These are phyloP conservation scores for Lepus townsendii DNA, from an alignment of 2,797 vertebrate genomes.

Conservation along the genomic window DNA sequence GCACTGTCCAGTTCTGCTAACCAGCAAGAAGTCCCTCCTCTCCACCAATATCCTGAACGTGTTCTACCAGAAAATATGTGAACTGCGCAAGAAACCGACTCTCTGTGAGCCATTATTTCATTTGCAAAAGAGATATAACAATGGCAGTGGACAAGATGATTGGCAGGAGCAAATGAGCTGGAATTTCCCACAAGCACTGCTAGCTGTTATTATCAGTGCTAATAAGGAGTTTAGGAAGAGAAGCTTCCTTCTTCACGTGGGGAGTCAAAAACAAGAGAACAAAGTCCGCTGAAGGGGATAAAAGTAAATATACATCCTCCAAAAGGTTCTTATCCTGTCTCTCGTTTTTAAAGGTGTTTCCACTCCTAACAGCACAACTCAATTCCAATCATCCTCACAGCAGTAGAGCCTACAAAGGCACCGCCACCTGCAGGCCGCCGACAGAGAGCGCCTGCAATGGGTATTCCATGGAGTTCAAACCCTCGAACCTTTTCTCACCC, in stretches of 20 bases:
- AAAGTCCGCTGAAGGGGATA: not conserved
- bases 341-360: not conserved
- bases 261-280: constrained; percentile 9
- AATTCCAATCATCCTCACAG: not conserved
- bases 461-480: constrained; percentile 16
- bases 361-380: constrained; percentile 57
- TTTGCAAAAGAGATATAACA: not conserved
- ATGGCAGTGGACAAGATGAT: not conserved
- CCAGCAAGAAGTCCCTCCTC: not conserved
- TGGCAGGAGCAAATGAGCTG: not conserved
- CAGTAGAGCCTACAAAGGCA: constrained; percentile 67
- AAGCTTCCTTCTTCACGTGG: constrained; percentile 7
- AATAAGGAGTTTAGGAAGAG: constrained; percentile 6
- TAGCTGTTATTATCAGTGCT: not conserved
- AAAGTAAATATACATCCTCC: constrained; percentile 16
- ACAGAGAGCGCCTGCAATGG: not conserved
- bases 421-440: constrained; percentile 80
- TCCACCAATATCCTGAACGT: not conserved
- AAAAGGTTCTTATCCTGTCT: not conserved
- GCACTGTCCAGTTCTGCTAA: constrained; percentile 40
- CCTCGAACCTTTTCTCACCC: constrained; percentile 25
- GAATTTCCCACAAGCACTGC: not conserved
- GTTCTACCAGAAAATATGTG: constrained; percentile 37
- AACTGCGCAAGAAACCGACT: constrained; percentile 49
- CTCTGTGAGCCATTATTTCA: not conserved